Conservation (phyloP, 2,888 invertebrate genomes). For the Leucoma salicis region DNA sequence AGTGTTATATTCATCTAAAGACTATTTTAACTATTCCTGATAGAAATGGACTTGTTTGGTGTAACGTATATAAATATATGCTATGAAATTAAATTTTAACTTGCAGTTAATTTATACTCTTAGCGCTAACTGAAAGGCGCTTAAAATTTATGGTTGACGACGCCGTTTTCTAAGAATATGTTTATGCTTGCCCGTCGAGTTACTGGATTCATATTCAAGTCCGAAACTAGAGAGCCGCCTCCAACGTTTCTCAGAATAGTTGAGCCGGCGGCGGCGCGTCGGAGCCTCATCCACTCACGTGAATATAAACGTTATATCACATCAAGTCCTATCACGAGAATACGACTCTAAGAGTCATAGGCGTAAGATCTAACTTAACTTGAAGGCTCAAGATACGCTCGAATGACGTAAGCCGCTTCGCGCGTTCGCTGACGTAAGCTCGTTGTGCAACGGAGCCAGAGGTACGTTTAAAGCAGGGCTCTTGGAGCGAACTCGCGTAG, state of each 20-base stretch:
- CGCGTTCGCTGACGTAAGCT: slow-evolving; percentile 80
- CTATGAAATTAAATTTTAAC: too few species aligned
- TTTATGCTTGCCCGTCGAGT: slow-evolving; percentile 46
- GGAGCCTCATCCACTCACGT: slow-evolving; percentile 81
- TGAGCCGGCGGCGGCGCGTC: slow-evolving; percentile 77
- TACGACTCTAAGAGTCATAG: slow-evolving; percentile 45
- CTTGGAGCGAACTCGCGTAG: slow-evolving; percentile 75
- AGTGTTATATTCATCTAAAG: too few species aligned
- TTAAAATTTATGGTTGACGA: too few species aligned
- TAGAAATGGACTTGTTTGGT: too few species aligned
- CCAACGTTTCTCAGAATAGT: slow-evolving; percentile 78
- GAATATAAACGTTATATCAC: slow-evolving; percentile 80
- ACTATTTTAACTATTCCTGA: too few species aligned
- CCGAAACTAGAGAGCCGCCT: slow-evolving; percentile 74
- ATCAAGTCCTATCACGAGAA: slow-evolving; percentile 48
- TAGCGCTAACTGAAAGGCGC: too few species aligned
- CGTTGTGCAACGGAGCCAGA: slow-evolving; percentile 79
- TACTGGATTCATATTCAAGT: slow-evolving; percentile 74
- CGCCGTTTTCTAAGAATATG: slow-evolving; percentile 41
- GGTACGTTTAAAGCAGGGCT: slow-evolving; percentile 75
- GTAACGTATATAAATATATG: too few species aligned
- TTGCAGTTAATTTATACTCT: too few species aligned
- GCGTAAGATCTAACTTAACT: slow-evolving; percentile 61
- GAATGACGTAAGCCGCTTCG: slow-evolving; percentile 79
- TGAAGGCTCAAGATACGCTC: slow-evolving; percentile 56